Evolutionary conservation across 1,140 invertebrate genomes (phyloP).

Genomic region (Lepidostoma basale): DNA sequence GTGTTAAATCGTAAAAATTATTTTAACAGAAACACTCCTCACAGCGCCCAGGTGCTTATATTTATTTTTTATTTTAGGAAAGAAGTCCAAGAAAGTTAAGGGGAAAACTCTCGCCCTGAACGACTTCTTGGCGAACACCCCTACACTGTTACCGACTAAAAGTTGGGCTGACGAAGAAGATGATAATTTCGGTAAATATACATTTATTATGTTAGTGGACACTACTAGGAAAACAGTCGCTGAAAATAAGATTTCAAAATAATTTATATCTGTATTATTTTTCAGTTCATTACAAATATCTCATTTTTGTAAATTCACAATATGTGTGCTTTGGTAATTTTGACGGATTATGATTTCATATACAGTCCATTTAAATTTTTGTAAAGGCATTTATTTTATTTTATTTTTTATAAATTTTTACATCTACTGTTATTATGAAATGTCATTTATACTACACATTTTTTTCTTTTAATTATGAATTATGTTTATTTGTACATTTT

Average conservation of each 20-base stretch:
- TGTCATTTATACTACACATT: too few species aligned
- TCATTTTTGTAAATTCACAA: too few species aligned
- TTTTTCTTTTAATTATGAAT: too few species aligned
- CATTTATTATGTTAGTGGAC: neutral
- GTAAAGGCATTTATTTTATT: too few species aligned
- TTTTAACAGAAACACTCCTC: neutral
- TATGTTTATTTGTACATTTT: too few species aligned
- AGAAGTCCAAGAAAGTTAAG: slow-evolving; percentile 62
- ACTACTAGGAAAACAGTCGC: too few species aligned
- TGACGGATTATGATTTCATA: too few species aligned
- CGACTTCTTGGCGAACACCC: slow-evolving; percentile 58
- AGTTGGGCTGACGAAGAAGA: slow-evolving; percentile 59
- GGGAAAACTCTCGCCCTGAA: slow-evolving; percentile 58
- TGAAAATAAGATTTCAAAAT: neutral
- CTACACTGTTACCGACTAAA: slow-evolving; percentile 52
- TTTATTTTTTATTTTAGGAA: slow-evolving; percentile 48
- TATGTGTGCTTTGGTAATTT: too few species aligned
- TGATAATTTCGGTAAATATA: slow-evolving; percentile 58
- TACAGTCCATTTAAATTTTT: too few species aligned
- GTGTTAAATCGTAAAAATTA: neutral
- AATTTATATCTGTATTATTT: neutral
- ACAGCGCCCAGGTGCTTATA: neutral
- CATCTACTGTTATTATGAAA: too few species aligned
- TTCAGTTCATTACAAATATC: too few species aligned
- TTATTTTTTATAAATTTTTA: too few species aligned